phyloP scores from a whole-genome alignment of 2,888 invertebrate genomes.

The Petrophora chlorosata region DNA sequence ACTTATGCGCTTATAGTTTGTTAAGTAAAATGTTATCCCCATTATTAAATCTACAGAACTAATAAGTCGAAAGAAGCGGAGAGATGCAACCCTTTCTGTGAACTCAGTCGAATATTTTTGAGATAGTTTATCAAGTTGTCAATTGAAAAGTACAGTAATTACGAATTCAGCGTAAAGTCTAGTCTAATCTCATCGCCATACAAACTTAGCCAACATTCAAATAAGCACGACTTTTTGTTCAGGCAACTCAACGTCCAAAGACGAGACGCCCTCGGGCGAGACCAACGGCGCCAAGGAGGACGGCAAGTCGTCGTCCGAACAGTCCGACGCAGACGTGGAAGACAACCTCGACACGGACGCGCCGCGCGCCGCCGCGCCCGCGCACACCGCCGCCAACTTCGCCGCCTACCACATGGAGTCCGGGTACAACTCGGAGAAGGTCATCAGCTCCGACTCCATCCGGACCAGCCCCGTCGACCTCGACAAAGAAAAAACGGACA shows the following conservation, averaged over 20 bases:
- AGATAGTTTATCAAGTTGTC: no score
- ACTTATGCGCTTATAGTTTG: conserved; percentile 7
- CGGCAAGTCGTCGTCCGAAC: conserved; percentile 85
- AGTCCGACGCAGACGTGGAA: conserved; percentile 92
- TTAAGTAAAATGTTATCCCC: no score
- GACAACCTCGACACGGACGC: conserved; percentile 82
- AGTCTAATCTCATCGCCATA: not conserved
- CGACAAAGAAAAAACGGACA: conserved; percentile 82
- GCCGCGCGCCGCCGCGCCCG: conserved; percentile 51
- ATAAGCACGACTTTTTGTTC: conserved; percentile 34
- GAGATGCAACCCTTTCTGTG: no score
- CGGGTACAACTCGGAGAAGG: conserved; percentile 85
- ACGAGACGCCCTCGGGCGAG: conserved; percentile 52
- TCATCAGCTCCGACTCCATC: conserved; percentile 75
- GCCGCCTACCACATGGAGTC: conserved; percentile 85
- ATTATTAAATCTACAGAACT: no score
- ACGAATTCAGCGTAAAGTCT: not conserved
- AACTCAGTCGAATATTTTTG: no score
- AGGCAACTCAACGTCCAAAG: conserved; percentile 70
- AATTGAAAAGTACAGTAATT: no score
- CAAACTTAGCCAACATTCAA: not conserved
- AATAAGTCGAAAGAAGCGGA: no score
- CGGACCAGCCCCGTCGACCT: conserved; percentile 74
- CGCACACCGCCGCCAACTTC: conserved; percentile 75
- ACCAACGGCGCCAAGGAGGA: conserved; percentile 69